phyloP scores from a whole-genome alignment of 1,140 invertebrate species.

The Sogatella furcifera region DNA sequence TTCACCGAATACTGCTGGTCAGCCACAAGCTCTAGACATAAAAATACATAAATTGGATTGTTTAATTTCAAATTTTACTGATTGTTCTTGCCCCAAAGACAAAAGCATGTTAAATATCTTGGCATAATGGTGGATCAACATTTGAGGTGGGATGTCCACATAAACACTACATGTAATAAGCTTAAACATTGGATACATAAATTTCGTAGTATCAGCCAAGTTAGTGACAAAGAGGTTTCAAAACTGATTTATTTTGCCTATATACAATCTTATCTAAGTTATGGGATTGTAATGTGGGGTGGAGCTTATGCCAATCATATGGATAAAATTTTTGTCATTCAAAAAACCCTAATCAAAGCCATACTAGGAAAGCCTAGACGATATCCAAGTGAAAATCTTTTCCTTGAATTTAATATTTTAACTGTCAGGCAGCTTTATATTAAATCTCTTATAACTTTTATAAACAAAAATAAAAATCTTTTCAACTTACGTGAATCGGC shows the following conservation, averaged over 20 bases:
- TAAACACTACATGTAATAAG: not conserved
- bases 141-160: not conserved
- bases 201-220: not conserved
- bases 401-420: not conserved
- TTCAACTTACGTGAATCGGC: not conserved
- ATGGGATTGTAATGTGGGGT: not conserved
- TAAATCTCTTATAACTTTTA: not conserved
- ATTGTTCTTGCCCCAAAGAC: not conserved
- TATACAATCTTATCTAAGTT: not conserved
- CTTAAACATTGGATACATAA: not conserved
- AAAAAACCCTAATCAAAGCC: not conserved
- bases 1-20: not conserved
- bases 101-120: not conserved
- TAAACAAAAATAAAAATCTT: not conserved
- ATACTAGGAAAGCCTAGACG: not conserved
- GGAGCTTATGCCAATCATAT: not conserved
- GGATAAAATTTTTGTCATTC: not conserved
- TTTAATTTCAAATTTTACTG: not conserved
- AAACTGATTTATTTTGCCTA: not conserved
- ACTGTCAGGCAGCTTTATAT: not conserved
- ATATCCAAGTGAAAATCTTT: not conserved
- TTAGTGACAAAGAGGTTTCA: not conserved
- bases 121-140: not conserved
- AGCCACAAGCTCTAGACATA: not conserved
- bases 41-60: not conserved